phyloP scores from a whole-genome alignment of 2,888 invertebrate species.

The Neuroscelio doddi region DNA sequence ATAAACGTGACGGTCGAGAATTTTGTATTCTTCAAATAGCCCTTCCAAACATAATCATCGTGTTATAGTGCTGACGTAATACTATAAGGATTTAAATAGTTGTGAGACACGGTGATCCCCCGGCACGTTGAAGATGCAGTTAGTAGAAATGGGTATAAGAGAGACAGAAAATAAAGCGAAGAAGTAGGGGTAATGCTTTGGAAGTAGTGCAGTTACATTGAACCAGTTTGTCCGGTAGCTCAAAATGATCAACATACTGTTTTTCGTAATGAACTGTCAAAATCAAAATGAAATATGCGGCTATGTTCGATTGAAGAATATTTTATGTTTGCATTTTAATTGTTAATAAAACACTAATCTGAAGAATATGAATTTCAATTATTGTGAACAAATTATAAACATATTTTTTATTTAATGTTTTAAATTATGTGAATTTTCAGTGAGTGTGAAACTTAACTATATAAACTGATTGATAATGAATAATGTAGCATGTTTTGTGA shows the following conservation, averaged over 20 bases:
- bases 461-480: neutral
- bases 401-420: neutral
- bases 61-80: slow-evolving; percentile 22
- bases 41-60: slow-evolving; percentile 13
- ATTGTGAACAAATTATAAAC: too few species aligned
- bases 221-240: slow-evolving; percentile 54
- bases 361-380: too few species aligned
- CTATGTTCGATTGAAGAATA: slow-evolving; percentile 6
- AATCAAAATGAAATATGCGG: neutral
- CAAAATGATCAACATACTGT: slow-evolving; percentile 57
- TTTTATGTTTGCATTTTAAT: too few species aligned
- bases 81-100: slow-evolving; percentile 63
- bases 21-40: slow-evolving; percentile 40
- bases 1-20: slow-evolving; percentile 31
- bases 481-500: slow-evolving; percentile 5
- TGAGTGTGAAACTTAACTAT: too few species aligned
- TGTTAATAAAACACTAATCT: too few species aligned
- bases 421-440: slow-evolving; percentile 3
- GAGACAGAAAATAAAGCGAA: slow-evolving; percentile 11
- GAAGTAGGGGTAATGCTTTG: slow-evolving; percentile 51
- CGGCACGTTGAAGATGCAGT: slow-evolving; percentile 36
- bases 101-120: slow-evolving; percentile 42
- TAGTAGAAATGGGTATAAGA: slow-evolving; percentile 14
- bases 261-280: slow-evolving; percentile 32
- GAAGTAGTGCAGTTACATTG: slow-evolving; percentile 52